phyloP scores from a whole-genome alignment of 2,113 vertebrate species.

The Nyctibius bracteatus region DNA sequence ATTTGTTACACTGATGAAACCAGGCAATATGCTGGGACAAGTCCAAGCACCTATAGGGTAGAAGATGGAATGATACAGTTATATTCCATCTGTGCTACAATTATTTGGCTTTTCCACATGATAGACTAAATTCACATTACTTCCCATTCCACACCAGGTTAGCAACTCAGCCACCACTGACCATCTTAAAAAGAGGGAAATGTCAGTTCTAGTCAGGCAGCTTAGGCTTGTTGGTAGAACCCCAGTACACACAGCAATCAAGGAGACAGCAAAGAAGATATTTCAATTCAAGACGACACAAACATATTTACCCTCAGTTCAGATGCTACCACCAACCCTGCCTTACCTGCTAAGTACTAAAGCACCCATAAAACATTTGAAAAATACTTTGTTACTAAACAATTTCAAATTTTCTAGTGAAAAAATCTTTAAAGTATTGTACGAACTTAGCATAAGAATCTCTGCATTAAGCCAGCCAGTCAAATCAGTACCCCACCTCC shows the following conservation, averaged over 20 bases:
- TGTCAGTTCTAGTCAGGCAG: neutral
- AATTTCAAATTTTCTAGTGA: neutral
- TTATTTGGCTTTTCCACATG: neutral
- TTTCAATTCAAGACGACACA: neutral
- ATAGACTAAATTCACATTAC: neutral
- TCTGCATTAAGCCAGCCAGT: neutral
- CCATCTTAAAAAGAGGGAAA: neutral
- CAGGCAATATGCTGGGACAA: neutral
- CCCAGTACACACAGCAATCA: neutral
- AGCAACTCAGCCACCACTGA: neutral
- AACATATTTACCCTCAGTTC: neutral
- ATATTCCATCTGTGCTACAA: neutral
- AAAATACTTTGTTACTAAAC: neutral
- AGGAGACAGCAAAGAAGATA: neutral
- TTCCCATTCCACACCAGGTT: neutral
- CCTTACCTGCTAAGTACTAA: neutral
- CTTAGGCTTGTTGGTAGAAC: neutral
- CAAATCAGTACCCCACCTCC: neutral
- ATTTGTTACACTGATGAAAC: constrained; percentile 8
- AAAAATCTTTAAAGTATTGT: neutral
- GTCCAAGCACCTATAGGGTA: neutral
- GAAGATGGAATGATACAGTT: neutral
- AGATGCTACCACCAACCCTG: neutral
- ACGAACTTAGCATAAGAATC: neutral
- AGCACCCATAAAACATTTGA: neutral